Evolutionary conservation across 2,797 vertebrate species (phyloP).

Genomic region (Galaxias olidus): DNA sequence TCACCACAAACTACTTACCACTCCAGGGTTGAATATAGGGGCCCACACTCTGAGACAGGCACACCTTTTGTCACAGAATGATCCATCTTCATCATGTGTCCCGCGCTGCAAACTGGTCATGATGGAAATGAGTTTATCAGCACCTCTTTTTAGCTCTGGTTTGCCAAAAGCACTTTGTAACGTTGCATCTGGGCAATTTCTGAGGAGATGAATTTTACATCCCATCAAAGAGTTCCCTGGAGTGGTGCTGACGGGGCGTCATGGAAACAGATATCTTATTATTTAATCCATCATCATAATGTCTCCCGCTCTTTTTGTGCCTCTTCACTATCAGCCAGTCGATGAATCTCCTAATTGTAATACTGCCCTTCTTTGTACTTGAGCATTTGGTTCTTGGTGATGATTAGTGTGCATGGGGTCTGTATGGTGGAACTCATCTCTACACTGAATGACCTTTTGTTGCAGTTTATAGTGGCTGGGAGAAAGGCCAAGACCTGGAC

Average conservation of each 20-base stretch:
- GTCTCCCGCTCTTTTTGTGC: not conserved
- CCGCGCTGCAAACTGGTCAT: not conserved
- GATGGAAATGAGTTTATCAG: constrained; percentile 1
- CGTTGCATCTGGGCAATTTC: not conserved
- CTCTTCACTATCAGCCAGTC: not conserved
- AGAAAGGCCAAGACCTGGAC: constrained; percentile 11
- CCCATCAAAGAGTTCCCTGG: not conserved
- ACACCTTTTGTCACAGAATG: not conserved
- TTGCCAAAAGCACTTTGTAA: not conserved
- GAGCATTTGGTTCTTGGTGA: not conserved
- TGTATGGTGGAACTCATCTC: not conserved
- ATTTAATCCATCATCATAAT: constrained; percentile 13
- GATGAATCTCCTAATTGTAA: constrained; percentile 3
- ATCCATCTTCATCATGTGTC: constrained; percentile 5
- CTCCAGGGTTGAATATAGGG: not conserved
- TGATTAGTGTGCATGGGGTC: constrained; percentile 1
- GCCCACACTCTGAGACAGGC: not conserved
- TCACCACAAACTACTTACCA: not conserved
- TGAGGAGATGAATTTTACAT: not conserved
- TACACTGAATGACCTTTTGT: constrained; percentile 12
- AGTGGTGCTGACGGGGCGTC: constrained; percentile 12
- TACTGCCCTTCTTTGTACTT: constrained; percentile 9
- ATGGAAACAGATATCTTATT: constrained; percentile 3
- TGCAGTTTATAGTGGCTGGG: constrained; percentile 16
- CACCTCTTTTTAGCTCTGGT: not conserved